phyloP scores from a whole-genome alignment of 2,113 vertebrate species.

The Martes martes region DNA sequence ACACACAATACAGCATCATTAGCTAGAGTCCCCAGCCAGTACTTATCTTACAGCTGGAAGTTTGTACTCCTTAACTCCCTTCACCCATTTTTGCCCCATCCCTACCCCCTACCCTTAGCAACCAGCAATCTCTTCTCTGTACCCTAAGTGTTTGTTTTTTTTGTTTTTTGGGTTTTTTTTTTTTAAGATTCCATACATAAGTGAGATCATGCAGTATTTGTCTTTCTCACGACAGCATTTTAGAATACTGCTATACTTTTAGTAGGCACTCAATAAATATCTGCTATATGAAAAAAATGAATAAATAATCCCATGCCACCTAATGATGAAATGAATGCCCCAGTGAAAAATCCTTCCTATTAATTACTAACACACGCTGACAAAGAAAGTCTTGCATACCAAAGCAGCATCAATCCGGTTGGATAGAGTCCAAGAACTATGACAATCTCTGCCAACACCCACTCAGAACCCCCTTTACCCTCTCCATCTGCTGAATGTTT shows the following conservation, averaged over 20 bases:
- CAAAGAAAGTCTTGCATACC: neutral
- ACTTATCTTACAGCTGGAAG: neutral
- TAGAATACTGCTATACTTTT: neutral
- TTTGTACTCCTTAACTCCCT: neutral
- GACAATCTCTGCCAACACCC: constrained; percentile 57
- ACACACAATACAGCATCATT: neutral
- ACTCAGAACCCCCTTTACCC: constrained; percentile 58
- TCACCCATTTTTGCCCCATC: neutral
- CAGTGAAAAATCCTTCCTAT: constrained; percentile 45
- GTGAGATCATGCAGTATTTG: neutral
- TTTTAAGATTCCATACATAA: neutral
- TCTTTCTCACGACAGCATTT: neutral
- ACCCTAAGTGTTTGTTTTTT: neutral
- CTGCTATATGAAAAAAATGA: neutral
- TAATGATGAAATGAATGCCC: neutral
- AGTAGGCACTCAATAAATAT: neutral
- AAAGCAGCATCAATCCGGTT: constrained; percentile 15
- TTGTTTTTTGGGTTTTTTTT: neutral
- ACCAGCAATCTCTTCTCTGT: neutral
- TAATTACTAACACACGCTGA: constrained; percentile 47
- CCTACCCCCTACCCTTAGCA: neutral
- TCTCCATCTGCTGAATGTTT: constrained; percentile 62
- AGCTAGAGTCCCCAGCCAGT: neutral
- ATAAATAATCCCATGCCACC: neutral
- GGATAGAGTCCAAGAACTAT: constrained; percentile 52